Evolutionary conservation across 1,140 invertebrate genomes (phyloP).

Genomic region (Calephelis nemesis): DNA sequence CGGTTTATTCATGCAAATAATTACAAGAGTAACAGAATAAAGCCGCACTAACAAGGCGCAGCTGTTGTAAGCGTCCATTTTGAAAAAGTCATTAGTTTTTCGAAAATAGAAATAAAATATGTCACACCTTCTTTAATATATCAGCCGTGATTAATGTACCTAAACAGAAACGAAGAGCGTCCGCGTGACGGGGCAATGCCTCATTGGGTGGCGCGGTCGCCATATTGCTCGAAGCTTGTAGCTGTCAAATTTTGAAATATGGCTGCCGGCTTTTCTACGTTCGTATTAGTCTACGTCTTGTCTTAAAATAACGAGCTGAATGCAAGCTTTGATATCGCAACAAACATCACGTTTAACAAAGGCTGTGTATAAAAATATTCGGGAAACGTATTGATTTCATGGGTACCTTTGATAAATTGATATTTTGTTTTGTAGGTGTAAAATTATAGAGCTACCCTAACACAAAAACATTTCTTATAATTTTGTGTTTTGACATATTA

Average conservation of each 20-base stretch:
- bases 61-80: slow-evolving; percentile 70
- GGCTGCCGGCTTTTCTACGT: slow-evolving; percentile 55
- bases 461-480: slow-evolving; percentile 51
- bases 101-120: slow-evolving; percentile 78
- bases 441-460: slow-evolving; percentile 57
- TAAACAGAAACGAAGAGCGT: slow-evolving; percentile 54
- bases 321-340: slow-evolving; percentile 41
- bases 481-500: slow-evolving; percentile 66
- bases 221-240: slow-evolving; percentile 76
- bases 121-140: slow-evolving; percentile 76
- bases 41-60: slow-evolving; percentile 74
- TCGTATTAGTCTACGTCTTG: slow-evolving; percentile 67
- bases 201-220: slow-evolving; percentile 75
- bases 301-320: slow-evolving; percentile 59
- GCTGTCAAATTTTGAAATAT: slow-evolving; percentile 77
- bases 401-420: slow-evolving; percentile 59
- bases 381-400: slow-evolving; percentile 48
- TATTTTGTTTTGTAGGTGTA: slow-evolving; percentile 67
- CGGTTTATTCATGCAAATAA: slow-evolving; percentile 66
- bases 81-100: slow-evolving; percentile 75
- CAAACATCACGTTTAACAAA: slow-evolving; percentile 31
- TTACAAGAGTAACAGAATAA: slow-evolving; percentile 60
- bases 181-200: slow-evolving; percentile 69
- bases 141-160: slow-evolving; percentile 73
- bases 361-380: slow-evolving; percentile 35